Percentiles rank a stretch among this genome's conserved stretches.
Conservation (phyloP, 2,797 vertebrate species). For the Babyrousa celebensis region DNA sequence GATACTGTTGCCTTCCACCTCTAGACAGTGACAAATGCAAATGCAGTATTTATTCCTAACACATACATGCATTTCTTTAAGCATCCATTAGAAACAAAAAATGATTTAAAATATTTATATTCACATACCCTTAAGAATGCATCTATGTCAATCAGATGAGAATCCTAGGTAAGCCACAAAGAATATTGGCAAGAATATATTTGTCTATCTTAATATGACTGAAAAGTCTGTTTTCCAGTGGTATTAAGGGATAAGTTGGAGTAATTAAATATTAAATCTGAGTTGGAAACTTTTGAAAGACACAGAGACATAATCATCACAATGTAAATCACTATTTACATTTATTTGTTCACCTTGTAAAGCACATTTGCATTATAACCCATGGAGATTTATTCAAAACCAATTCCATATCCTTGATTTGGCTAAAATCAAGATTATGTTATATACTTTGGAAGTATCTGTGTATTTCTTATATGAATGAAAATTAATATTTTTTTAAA, state of each 20-base stretch:
- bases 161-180: not conserved
- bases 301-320: not conserved
- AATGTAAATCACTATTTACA: not conserved
- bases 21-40: not conserved
- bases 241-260: constrained; percentile 46
- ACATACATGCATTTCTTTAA: constrained; percentile 40
- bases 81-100: not conserved
- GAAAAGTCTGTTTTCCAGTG: constrained; percentile 9
- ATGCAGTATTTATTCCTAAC: constrained; percentile 46
- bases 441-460: not conserved
- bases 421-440: not conserved
- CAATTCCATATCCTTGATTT: constrained; percentile 13
- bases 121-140: constrained; percentile 69
- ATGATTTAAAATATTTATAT: constrained; percentile 64
- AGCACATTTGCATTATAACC: constrained; percentile 26
- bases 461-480: constrained; percentile 23
- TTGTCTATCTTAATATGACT: constrained; percentile 31
- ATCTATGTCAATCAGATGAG: constrained; percentile 12
- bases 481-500: not conserved
- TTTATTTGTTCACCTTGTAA: constrained; percentile 23
- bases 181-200: constrained; percentile 57
- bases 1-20: not conserved
- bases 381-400: constrained; percentile 61
- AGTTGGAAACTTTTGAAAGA: constrained; percentile 68
- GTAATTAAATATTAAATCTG: constrained; percentile 62